phyloP scores from a whole-genome alignment of 2,888 invertebrate species.

The Tetranychus piercei region DNA sequence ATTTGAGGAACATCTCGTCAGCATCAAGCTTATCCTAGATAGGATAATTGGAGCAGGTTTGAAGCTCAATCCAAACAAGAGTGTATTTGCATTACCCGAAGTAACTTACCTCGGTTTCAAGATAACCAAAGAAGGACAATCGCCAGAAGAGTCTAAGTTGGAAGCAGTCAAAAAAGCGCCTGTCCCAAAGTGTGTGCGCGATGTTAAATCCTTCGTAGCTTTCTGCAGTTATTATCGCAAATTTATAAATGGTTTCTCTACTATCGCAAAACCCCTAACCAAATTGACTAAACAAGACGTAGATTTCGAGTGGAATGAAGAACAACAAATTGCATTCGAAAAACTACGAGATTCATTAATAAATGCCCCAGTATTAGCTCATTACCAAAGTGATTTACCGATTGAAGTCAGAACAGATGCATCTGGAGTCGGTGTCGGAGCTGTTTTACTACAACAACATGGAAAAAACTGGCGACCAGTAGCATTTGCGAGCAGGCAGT shows the following conservation, averaged over 20 bases:
- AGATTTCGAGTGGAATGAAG: slow-evolving; percentile 19
- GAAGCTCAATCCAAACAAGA: slow-evolving; percentile 26
- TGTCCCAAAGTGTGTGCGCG: slow-evolving; percentile 19
- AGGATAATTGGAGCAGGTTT: slow-evolving; percentile 23
- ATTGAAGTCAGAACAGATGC: slow-evolving; percentile 21
- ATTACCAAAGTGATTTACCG: slow-evolving; percentile 12
- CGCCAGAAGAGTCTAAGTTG: slow-evolving; percentile 23
- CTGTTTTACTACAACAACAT: slow-evolving; percentile 17
- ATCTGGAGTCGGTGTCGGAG: slow-evolving; percentile 17
- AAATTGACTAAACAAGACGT: slow-evolving; percentile 20
- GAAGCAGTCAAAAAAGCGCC: slow-evolving; percentile 22
- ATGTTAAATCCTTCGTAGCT: slow-evolving; percentile 25
- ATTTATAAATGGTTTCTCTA: slow-evolving; percentile 24
- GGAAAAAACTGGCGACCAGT: slow-evolving; percentile 22
- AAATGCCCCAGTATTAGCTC: slow-evolving; percentile 17
- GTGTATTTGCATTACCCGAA: slow-evolving; percentile 20
- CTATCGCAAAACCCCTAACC: slow-evolving; percentile 24
- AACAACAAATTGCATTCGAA: slow-evolving; percentile 16
- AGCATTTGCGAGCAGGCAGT: slow-evolving; percentile 30
- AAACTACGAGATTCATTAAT: slow-evolving; percentile 18
- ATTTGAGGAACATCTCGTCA: slow-evolving; percentile 22
- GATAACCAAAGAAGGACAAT: slow-evolving; percentile 19
- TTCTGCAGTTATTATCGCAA: slow-evolving; percentile 25
- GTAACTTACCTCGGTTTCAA: slow-evolving; percentile 26
- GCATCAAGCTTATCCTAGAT: slow-evolving; percentile 25